Percentiles rank a stretch among this genome's conserved stretches.
phyloP scores from a whole-genome alignment of 2,888 invertebrate genomes.

The Aquatica leii region DNA sequence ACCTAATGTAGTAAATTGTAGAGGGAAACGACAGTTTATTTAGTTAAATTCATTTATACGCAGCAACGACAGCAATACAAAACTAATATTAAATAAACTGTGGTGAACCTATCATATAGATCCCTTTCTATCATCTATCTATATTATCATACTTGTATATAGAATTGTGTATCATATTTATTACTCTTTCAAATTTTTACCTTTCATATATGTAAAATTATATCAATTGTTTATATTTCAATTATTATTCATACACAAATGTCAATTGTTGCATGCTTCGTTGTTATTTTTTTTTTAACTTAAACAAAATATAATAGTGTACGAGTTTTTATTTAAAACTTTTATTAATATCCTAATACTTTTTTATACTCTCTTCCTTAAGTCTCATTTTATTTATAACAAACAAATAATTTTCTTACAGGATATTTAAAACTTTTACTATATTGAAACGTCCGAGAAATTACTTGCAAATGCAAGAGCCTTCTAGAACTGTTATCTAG shows the following conservation, averaged over 20 bases:
- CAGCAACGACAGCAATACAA: conserved; percentile 40
- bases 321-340: conserved; percentile 4
- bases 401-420: too few species aligned
- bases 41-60: conserved; percentile 2
- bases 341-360: too few species aligned
- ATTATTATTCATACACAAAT: conserved; percentile 45
- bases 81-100: conserved; percentile 23
- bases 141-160: conserved; percentile 36
- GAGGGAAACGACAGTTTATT: conserved; percentile 22
- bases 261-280: conserved; percentile 50
- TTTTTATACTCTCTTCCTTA: too few species aligned
- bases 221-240: conserved; percentile 38
- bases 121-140: conserved; percentile 21
- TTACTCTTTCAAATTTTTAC: conserved; percentile 42
- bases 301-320: conserved; percentile 36
- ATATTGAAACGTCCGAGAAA: too few species aligned
- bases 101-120: conserved; percentile 17
- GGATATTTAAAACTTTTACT: too few species aligned
- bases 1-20: conserved; percentile 46
- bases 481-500: too few species aligned
- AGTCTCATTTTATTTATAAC: too few species aligned
- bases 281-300: conserved; percentile 46
- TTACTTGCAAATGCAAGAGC: too few species aligned
- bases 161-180: conserved; percentile 41
- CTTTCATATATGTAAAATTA: conserved; percentile 39